phyloP scores from a whole-genome alignment of 2,797 vertebrate genomes.

The Saxicola maurus region DNA sequence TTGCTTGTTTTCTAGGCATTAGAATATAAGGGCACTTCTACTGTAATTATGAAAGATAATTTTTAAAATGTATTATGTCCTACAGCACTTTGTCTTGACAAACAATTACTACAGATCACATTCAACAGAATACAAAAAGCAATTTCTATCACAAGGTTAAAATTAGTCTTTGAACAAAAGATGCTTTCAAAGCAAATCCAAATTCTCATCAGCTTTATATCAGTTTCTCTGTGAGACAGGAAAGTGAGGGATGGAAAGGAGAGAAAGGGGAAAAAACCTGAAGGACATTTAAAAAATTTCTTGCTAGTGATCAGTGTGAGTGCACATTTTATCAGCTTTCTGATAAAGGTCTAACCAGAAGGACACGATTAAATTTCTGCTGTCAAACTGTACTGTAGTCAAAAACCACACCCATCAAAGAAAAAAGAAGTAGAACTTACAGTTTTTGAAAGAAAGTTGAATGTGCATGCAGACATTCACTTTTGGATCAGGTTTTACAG shows the following conservation, averaged over 20 bases:
- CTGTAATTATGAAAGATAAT: conserved; percentile 63
- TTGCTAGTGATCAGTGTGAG: conserved; percentile 9
- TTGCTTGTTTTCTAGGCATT: conserved; percentile 19
- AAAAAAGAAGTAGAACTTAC: neutral
- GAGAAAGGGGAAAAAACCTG: conserved; percentile 17
- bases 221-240: conserved; percentile 32
- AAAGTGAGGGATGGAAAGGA: neutral
- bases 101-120: conserved; percentile 72
- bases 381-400: neutral
- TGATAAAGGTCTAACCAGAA: conserved; percentile 20
- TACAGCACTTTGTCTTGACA: conserved; percentile 72
- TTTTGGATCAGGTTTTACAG: neutral
- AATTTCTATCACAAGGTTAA: conserved; percentile 73
- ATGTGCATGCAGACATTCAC: neutral
- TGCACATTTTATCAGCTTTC: conserved; percentile 6
- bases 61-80: conserved; percentile 47
- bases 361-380: conserved; percentile 18
- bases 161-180: conserved; percentile 74
- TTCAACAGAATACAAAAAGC: conserved; percentile 69
- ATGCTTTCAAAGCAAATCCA: conserved; percentile 67
- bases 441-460: neutral
- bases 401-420: neutral
- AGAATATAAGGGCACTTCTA: conserved; percentile 32
- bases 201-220: conserved; percentile 61
- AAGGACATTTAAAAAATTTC: conserved; percentile 68